These are phyloP conservation scores for Condylura cristata DNA, from an alignment of 2,113 vertebrate species.

Conservation along the genomic window DNA sequence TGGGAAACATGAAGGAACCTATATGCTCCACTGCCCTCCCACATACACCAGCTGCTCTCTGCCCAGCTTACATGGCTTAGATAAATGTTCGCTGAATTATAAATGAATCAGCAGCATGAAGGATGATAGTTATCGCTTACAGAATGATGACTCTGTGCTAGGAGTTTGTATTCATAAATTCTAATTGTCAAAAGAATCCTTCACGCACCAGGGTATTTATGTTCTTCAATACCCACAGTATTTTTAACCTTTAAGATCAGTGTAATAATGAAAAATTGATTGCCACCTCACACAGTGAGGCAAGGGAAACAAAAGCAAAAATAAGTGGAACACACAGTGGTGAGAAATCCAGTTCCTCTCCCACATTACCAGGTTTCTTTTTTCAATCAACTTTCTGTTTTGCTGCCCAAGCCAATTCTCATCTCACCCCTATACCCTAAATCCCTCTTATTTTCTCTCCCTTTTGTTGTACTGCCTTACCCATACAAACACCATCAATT, in stretches of 20 bases:
- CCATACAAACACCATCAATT: not conserved
- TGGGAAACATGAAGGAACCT: not conserved
- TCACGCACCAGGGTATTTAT: not conserved
- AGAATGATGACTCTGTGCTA: not conserved
- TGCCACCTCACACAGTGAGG: not conserved
- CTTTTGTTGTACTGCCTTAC: not conserved
- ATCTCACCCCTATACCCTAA: not conserved
- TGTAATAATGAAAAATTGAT: not conserved
- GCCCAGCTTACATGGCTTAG: not conserved
- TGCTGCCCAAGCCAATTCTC: not conserved
- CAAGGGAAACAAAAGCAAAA: no score
- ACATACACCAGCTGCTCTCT: constrained; percentile 11
- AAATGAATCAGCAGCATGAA: not conserved
- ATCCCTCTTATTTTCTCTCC: not conserved
- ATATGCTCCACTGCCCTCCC: not conserved
- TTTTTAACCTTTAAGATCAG: not conserved
- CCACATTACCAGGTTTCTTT: not conserved
- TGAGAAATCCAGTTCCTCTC: not conserved
- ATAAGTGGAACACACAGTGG: not conserved
- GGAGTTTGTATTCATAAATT: constrained; percentile 15
- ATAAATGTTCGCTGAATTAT: constrained; percentile 53
- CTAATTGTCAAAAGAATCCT: constrained; percentile 30
- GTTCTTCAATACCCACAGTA: not conserved
- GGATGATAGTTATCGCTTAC: not conserved
- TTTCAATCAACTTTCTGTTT: not conserved